These are phyloP conservation scores for Dicranocentrus wangi DNA, from an alignment of 2,888 invertebrate species.

Conservation along the genomic window DNA sequence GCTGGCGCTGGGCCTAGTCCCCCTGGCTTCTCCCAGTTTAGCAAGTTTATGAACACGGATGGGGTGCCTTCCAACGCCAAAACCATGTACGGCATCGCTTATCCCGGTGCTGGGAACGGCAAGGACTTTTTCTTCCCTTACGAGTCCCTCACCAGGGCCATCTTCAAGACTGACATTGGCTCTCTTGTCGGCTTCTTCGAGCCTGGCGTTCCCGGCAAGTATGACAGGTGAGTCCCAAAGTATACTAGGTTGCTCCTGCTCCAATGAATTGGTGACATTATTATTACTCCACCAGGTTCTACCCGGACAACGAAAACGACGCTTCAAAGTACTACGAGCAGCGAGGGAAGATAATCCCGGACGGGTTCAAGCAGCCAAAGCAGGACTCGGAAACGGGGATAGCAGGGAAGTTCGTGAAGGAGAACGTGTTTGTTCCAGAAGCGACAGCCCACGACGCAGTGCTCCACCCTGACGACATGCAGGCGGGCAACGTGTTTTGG, in stretches of 20 bases:
- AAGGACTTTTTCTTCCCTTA: slow-evolving; percentile 29
- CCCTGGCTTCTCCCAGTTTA: no score
- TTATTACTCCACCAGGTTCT: no score
- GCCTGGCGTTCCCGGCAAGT: not conserved
- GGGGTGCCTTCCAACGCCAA: slow-evolving; percentile 1
- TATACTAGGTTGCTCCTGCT: no score
- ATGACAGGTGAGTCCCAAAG: no score
- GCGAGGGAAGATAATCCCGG: slow-evolving; percentile 10
- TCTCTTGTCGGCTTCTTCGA: slow-evolving; percentile 10
- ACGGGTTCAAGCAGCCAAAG: not conserved
- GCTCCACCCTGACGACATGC: not conserved
- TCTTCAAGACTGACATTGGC: not conserved
- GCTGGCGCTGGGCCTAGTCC: not conserved
- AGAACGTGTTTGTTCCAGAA: not conserved
- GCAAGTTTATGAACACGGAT: not conserved
- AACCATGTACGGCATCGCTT: not conserved
- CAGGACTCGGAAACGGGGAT: slow-evolving; percentile 12
- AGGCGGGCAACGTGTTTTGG: slow-evolving; percentile 2
- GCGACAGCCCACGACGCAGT: not conserved
- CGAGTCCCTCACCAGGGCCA: not conserved
- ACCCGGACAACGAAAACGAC: slow-evolving; percentile 1
- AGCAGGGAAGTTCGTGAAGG: not conserved
- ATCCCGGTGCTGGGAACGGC: slow-evolving; percentile 13
- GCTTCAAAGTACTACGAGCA: not conserved
- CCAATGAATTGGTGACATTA: no score